Conservation (phyloP, 2,888 invertebrate species). For the Calliscelio sp. region DNA sequence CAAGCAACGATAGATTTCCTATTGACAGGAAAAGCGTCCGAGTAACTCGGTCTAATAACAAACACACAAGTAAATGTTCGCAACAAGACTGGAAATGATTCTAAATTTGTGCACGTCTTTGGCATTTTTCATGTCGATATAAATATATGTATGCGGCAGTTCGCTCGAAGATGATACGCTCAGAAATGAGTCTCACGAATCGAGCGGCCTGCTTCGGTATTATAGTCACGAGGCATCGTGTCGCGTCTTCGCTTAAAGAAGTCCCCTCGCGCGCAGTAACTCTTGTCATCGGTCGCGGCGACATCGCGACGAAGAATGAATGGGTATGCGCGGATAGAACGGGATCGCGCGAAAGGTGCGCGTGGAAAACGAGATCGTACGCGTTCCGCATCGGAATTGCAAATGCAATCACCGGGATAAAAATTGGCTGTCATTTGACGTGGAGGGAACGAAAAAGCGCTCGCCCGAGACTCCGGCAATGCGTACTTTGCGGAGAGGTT, state of each 20-base stretch:
- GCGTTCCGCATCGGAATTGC: constrained; percentile 83
- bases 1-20: too few species aligned
- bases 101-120: constrained; percentile 58
- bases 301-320: constrained; percentile 65
- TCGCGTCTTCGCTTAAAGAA: constrained; percentile 68
- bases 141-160: constrained; percentile 62
- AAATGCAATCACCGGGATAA: constrained; percentile 85
- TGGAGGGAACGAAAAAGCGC: constrained; percentile 76
- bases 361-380: constrained; percentile 70
- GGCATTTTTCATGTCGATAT: constrained; percentile 64
- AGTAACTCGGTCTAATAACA: too few species aligned
- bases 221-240: constrained; percentile 67
- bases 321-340: constrained; percentile 56
- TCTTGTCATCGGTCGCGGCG: constrained; percentile 71
- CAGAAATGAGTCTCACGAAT: constrained; percentile 62
- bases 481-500: constrained; percentile 60
- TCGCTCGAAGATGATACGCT: constrained; percentile 61
- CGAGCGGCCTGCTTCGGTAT: constrained; percentile 55
- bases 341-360: constrained; percentile 69
- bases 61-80: constrained; percentile 40
- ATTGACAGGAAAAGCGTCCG: too few species aligned
- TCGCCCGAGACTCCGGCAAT: constrained; percentile 48
- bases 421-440: constrained; percentile 85
- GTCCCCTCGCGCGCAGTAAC: constrained; percentile 61
- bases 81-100: constrained; percentile 40